Base-by-base conservation (phyloP, 2,113 vertebrate genomes). In the Hippocampus zosterae region DNA sequence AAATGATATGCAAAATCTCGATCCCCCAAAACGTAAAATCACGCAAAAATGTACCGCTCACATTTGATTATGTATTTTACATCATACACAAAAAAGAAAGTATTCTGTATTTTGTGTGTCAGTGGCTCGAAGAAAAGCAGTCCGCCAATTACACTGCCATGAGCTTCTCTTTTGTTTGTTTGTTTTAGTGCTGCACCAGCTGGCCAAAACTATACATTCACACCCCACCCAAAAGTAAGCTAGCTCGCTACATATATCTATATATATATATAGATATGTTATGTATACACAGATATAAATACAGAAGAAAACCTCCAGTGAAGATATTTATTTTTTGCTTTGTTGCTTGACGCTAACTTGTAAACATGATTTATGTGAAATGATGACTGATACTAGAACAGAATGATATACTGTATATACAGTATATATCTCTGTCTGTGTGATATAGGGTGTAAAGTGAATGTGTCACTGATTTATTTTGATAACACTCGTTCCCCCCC, bases 301-400 rank as follows among this genome's bases (percentile, higher is more conserved):
- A 89, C 88, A 91, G 88, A 91, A 91, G 84, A 89, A 90, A 92
- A 68, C 85, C 92, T 85, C 73, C 74, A 80, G 78, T 88, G 83
- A 87, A 89, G 92, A 91, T 96, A 96, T 95, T 98, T 96, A 96
- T 92, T 92, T 88, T 88, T 84, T 90, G 87, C 93, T 94, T 88
- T 89, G 78, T 87, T 87, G 91, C 92, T 92, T 89, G 89, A 88
- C 73, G 80, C 21, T 91, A 91, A 84, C 85, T 72, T 88, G 85
- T 88, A 87, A 90, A 89, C 87, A 85, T 84, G 74, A 87, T 84
- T 83, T 91, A 88, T 93, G 40, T 60, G 33, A 33, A 92, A 91
- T 74, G 66, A 87, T 76, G 84, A 87, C 80, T 82, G 68, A 86
- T 84, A 70, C 46, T 37, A 85, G 84, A 84, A 80, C 77, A 79